Evolutionary conservation across 1,140 invertebrate genomes (phyloP).

Genomic region (Parapsyche elsis): DNA sequence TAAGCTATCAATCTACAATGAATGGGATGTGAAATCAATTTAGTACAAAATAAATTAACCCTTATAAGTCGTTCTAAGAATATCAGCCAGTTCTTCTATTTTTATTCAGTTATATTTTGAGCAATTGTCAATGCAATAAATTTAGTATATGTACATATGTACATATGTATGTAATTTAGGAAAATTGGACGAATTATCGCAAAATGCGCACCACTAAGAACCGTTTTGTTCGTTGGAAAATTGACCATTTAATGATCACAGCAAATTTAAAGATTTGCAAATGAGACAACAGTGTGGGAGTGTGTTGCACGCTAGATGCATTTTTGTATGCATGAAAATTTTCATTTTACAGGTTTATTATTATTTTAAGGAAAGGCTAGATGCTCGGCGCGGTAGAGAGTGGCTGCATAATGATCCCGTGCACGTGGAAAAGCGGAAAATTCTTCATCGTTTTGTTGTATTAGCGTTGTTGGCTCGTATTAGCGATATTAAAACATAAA

Average conservation of each 20-base stretch:
- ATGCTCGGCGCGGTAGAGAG: not conserved
- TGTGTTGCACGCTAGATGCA: not conserved
- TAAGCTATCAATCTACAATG: no score
- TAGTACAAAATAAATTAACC: no score
- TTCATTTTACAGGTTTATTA: constrained; percentile 36
- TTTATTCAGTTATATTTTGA: no score
- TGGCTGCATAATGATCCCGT: constrained; percentile 30
- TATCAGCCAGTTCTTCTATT: no score
- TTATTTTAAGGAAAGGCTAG: constrained; percentile 29
- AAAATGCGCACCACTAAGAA: not conserved
- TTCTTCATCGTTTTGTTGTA: not conserved
- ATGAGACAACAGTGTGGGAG: constrained; percentile 2
- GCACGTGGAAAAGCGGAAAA: not conserved
- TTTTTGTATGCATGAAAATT: not conserved
- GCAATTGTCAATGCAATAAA: no score
- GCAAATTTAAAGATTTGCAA: constrained; percentile 34
- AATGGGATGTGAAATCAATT: no score
- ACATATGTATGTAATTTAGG: not conserved
- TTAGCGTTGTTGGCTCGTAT: not conserved
- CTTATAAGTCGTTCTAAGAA: no score
- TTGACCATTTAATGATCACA: constrained; percentile 29
- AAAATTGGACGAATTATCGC: constrained; percentile 17
- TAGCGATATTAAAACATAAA: constrained; percentile 34
- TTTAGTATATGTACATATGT: no score
- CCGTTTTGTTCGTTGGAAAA: constrained; percentile 29